phyloP scores from a whole-genome alignment of 2,888 invertebrate genomes.

The Amphiduros pacificus region DNA sequence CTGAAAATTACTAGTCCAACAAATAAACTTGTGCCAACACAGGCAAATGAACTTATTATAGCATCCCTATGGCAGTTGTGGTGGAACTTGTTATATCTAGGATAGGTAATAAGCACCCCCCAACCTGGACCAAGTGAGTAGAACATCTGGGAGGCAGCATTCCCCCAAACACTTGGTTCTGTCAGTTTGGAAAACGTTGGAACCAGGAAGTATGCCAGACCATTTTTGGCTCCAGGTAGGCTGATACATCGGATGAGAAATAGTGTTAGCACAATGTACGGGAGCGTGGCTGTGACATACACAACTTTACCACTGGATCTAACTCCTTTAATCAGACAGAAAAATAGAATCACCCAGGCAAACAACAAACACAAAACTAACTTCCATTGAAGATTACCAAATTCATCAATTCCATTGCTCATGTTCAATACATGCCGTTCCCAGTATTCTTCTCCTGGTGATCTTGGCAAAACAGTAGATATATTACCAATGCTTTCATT shows the following conservation, averaged over 20 bases:
- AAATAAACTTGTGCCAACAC: not conserved
- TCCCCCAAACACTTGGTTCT: constrained; percentile 4
- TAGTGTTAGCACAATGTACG: not conserved
- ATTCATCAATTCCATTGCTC: not conserved
- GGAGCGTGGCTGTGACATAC: not conserved
- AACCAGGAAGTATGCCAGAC: not conserved
- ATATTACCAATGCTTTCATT: too few species aligned
- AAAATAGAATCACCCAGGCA: not conserved
- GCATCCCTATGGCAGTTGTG: constrained; percentile 30
- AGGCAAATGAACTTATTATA: not conserved
- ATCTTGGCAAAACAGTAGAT: too few species aligned
- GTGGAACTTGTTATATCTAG: constrained; percentile 11
- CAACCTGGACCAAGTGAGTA: constrained; percentile 9
- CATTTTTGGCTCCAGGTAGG: not conserved
- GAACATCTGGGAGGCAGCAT: constrained; percentile 13
- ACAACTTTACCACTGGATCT: not conserved
- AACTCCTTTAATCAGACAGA: not conserved
- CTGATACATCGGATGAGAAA: not conserved
- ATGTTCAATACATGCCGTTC: constrained; percentile 1
- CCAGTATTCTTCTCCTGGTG: not conserved
- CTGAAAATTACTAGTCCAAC: not conserved
- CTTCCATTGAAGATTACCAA: not conserved
- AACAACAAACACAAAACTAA: not conserved
- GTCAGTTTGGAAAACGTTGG: not conserved
- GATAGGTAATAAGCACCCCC: constrained; percentile 7